Base-by-base conservation (phyloP, 2,888 invertebrate species). In the Noctuana brunneofusca region DNA sequence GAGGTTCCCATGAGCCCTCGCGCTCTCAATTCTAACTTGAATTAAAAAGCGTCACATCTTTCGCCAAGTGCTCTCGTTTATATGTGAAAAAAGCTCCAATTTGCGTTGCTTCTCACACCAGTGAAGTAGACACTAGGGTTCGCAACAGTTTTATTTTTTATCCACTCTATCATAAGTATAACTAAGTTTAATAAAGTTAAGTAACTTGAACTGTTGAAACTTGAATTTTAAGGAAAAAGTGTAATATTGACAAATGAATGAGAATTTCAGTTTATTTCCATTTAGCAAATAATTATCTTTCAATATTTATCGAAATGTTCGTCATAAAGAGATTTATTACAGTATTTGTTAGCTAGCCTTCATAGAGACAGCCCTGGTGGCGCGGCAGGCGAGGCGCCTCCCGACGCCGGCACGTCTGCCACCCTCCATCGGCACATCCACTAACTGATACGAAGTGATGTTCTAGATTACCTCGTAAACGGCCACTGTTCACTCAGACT, bases 391-490 rank as follows among this genome's bases (percentile, higher is more conserved):
- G 58, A 30, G 50, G 52, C 41, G 58, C 5, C 58, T 49, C 50
- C 64, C 76, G 85, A 65, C 77, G 88, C 86, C 89, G 78, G 66
- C 79, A 67, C 77, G 89, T 89, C 89, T 89, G 79, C 75, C 77
- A 71, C 75, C 77, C 71, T 73, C 69, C 71, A 68, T 66, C 66
- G 71, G 71, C 71, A 59, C 27, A 59, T 59, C 59, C 32, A 52
- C 30, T 27, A 43, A 52, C 30, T 74, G 74, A 78, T 79, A 81
- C 79, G 78, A 78, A 69, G 75, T 74, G 73, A 75, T 74, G 80
- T 76, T 80, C 84, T 82, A 85, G 81, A 87, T 86, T 83, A 80
- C 81, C 80, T 81, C 82, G 78, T 83, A 81, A 84, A 84, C 78
- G 75, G 74, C 71, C 66, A 68, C 68, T 67, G 64, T 66, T 54